Evolutionary conservation across 2,113 vertebrate genomes (phyloP), one percentile per base, ranked within the genome.

Genomic region (Podarcis cretensis): DNA sequence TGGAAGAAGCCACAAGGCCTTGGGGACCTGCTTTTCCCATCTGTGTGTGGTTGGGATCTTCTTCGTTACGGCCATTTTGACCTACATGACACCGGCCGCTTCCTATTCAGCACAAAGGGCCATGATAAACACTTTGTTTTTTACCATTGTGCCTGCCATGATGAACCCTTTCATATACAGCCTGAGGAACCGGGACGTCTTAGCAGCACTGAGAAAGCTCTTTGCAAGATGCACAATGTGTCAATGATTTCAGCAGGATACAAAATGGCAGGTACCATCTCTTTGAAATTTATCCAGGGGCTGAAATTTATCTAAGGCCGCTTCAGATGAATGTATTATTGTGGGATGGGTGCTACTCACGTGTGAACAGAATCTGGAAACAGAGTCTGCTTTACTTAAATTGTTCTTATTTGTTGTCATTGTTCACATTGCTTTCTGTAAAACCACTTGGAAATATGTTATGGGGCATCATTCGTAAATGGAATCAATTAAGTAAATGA

Each of bases 11-110:
- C 92, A 79, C 73, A 91, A 92, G 78, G 91, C 90, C 59, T 63
- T 94, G 18, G 82, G 86, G 48, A 93, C 92, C 4, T 93, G 93
- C 7, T 81, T 85, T 23, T 94, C 94, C 83, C 92, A 93, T 66
- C 37, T 94, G 32, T 90, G 86, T 1, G 87, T 92, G 0, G 91
- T 89, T 69, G 89, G 81, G 65, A 91, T 94, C 63, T 95, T 95
- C 89, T 93, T 91, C 2, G 86, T 81, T 5, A 86, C 93, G 66
- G 87, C 91, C 0, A 68, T 93, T 82, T 91, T 92, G 18, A 93
- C 90, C 16, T 95, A 94, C 68, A 89, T 93, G 65, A 89, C 88
- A 66, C 91, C 92, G 0, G 57, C 85, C 40, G 83, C 90, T 65
- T 69, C 59, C 66, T 43, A 83, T 57, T 40, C 81, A 68, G 27